Percentiles rank a stretch among this genome's conserved stretches.
Evolutionary conservation across 2,797 vertebrate species (phyloP).

Genomic region (Gephyroberyx darwinii): DNA sequence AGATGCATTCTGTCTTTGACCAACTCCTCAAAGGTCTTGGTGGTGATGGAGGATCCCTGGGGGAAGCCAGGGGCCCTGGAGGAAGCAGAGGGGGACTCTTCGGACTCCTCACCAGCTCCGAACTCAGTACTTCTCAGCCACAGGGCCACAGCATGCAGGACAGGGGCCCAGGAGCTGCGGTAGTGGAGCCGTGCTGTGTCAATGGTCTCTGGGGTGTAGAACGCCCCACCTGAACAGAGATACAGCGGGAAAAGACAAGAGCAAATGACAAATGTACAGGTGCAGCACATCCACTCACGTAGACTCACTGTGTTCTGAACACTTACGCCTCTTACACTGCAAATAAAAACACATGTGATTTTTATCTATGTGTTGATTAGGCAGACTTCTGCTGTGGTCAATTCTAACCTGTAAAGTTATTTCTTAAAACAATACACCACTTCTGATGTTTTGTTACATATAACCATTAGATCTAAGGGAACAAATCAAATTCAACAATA

Average conservation of each 20-base stretch:
- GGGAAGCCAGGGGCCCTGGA: slow-evolving; percentile 79
- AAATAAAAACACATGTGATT: background rate
- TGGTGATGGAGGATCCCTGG: slow-evolving; percentile 73
- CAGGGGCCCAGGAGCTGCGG: slow-evolving; percentile 94
- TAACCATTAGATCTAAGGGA: background rate
- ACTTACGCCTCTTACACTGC: too few species aligned
- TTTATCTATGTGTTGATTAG: background rate
- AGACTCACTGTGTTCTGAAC: background rate
- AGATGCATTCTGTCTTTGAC: slow-evolving; percentile 96
- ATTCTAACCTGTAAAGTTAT: background rate
- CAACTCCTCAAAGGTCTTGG: slow-evolving; percentile 86
- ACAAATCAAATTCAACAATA: slow-evolving; percentile 1
- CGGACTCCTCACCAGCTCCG: slow-evolving; percentile 78
- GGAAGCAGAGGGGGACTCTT: slow-evolving; percentile 74
- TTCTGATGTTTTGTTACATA: background rate
- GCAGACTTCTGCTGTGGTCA: background rate
- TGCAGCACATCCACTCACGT: background rate
- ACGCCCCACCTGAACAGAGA: slow-evolving; percentile 89
- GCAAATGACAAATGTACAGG: background rate
- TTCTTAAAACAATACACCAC: background rate
- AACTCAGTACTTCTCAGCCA: slow-evolving; percentile 96
- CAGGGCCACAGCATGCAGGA: slow-evolving; percentile 93
- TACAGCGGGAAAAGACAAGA: background rate
- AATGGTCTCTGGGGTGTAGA: slow-evolving; percentile 99
- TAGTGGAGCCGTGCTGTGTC: slow-evolving; percentile 97